phyloP scores from a whole-genome alignment of 1,140 invertebrate species.

The Antheraea mylitta region DNA sequence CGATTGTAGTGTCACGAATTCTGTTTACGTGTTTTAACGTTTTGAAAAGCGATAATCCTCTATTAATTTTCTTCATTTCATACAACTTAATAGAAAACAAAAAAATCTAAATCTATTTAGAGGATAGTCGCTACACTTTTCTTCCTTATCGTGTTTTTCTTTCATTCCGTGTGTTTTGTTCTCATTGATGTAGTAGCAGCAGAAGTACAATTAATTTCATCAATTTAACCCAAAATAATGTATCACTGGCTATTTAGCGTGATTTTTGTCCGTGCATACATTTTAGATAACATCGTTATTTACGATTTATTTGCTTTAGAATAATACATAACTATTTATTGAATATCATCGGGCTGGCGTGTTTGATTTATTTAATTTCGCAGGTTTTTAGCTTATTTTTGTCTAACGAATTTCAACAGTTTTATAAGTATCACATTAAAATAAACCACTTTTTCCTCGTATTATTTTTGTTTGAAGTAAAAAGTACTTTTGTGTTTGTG shows the following conservation, averaged over 20 bases:
- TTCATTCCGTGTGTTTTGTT: constrained; percentile 4
- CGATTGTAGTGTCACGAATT: constrained; percentile 34
- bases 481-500: too few relatives aligned
- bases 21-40: constrained; percentile 22
- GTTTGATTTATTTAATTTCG: background rate
- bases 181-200: background rate
- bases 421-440: background rate
- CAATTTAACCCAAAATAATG: background rate
- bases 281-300: background rate
- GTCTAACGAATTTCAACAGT: too few relatives aligned
- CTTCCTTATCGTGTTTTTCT: background rate
- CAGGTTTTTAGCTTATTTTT: too few relatives aligned
- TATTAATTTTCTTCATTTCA: constrained; percentile 4
- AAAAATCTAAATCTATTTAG: background rate
- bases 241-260: background rate
- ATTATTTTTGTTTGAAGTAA: background rate
- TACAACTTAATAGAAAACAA: too few relatives aligned
- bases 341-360: background rate
- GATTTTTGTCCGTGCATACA: background rate
- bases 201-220: background rate
- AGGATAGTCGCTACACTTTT: constrained; percentile 8
- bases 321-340: background rate
- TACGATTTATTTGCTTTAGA: background rate
- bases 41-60: constrained; percentile 29
- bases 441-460: background rate